A percentile compares a stretch with the other conserved stretches of the same genome.
These are phyloP conservation scores for Agonopterix heracliana DNA, from an alignment of 2,888 invertebrate genomes.

Conservation along the genomic window DNA sequence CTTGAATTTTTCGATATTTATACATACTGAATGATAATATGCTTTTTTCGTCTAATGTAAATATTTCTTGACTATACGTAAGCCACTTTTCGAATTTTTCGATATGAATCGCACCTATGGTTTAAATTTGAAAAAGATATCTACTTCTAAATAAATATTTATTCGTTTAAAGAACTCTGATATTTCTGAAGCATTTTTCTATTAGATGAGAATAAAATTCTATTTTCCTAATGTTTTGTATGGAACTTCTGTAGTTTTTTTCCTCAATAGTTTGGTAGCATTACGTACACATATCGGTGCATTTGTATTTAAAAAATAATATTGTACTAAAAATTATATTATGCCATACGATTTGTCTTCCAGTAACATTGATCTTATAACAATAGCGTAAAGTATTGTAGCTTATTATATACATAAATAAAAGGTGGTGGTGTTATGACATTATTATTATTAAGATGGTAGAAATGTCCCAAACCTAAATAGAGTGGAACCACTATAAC, in stretches of 20 bases:
- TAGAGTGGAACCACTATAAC: too few relatives aligned
- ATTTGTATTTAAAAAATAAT: constrained; percentile 57
- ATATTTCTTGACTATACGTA: constrained; percentile 47
- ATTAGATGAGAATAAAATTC: constrained; percentile 53
- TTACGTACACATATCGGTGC: constrained; percentile 66
- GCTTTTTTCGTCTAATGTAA: constrained; percentile 45
- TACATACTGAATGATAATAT: constrained; percentile 22
- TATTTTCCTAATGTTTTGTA: constrained; percentile 73
- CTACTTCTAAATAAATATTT: constrained; percentile 17
- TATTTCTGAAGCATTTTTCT: constrained; percentile 59
- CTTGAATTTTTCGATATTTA: constrained; percentile 51
- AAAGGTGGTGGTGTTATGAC: constrained; percentile 52
- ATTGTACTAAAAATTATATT: constrained; percentile 59
- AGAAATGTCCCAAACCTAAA: not conserved
- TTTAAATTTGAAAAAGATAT: constrained; percentile 24
- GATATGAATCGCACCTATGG: constrained; percentile 26
- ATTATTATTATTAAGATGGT: constrained; percentile 13
- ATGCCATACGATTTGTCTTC: constrained; percentile 78
- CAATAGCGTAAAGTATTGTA: constrained; percentile 72
- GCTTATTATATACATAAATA: constrained; percentile 69
- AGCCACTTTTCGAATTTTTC: constrained; percentile 47
- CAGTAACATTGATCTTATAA: constrained; percentile 74
- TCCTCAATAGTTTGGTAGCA: constrained; percentile 64
- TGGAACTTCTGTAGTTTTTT: constrained; percentile 57
- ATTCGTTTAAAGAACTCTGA: constrained; percentile 37